phyloP scores from a whole-genome alignment of 2,888 invertebrate genomes.

The Rhagium mordax region DNA sequence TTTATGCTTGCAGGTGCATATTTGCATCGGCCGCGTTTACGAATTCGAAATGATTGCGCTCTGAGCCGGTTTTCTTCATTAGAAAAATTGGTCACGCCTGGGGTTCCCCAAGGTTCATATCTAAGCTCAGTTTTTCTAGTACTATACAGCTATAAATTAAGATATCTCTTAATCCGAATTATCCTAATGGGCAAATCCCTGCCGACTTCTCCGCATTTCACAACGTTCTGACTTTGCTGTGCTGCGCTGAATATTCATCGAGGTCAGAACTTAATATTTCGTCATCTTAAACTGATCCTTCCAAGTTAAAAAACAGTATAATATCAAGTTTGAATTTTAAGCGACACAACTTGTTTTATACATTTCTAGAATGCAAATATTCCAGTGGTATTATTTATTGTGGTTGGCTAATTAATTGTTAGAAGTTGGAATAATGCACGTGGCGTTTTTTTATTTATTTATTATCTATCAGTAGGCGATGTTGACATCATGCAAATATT shows the following conservation, averaged over 20 bases:
- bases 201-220: background rate
- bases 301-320: slow-evolving; percentile 17
- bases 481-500: slow-evolving; percentile 8
- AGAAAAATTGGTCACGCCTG: too few species aligned
- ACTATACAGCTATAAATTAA: too few species aligned
- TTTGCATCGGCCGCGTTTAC: background rate
- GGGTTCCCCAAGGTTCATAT: too few species aligned
- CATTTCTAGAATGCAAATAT: slow-evolving; percentile 29
- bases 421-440: background rate
- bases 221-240: slow-evolving; percentile 16
- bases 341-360: background rate
- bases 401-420: background rate
- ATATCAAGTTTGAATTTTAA: slow-evolving; percentile 27
- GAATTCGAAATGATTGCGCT: background rate
- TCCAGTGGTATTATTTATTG: slow-evolving; percentile 4
- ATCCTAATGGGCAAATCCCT: background rate
- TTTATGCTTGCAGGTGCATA: background rate
- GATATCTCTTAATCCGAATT: too few species aligned
- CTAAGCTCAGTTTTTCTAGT: too few species aligned
- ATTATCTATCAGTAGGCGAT: slow-evolving; percentile 11
- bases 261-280: slow-evolving; percentile 45
- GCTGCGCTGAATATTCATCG: slow-evolving; percentile 46
- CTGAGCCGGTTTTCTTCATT: too few species aligned
- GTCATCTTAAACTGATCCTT: slow-evolving; percentile 29
- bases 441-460: slow-evolving; percentile 13